Conservation (phyloP, 2,888 invertebrate species). For the Mythimna vitellina region DNA sequence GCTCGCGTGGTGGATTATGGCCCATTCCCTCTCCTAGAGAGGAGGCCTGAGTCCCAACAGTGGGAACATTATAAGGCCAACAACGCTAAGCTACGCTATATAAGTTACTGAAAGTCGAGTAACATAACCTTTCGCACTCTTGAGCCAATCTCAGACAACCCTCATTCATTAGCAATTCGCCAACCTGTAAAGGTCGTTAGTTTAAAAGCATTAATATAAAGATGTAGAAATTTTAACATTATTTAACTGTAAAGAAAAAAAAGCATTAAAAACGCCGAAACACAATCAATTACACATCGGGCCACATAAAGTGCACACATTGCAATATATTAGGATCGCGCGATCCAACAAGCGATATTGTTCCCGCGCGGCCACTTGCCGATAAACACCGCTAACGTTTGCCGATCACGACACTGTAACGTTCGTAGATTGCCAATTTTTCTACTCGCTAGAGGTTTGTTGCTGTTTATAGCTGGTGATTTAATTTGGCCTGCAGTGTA, state of each 20-base stretch:
- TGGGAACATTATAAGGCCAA: no score
- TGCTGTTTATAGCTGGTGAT: slow-evolving; percentile 49
- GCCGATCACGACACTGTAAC: slow-evolving; percentile 68
- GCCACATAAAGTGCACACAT: slow-evolving; percentile 68
- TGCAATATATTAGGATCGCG: slow-evolving; percentile 66
- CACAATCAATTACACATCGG: slow-evolving; percentile 72
- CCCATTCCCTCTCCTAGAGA: no score
- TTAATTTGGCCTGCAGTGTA: slow-evolving; percentile 44
- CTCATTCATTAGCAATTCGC: no score
- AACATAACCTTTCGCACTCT: no score
- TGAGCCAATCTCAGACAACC: no score
- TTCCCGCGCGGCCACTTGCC: slow-evolving; percentile 81
- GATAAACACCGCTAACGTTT: slow-evolving; percentile 71
- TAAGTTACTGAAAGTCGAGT: no score
- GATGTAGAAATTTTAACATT: no score
- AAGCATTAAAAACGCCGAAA: slow-evolving; percentile 32
- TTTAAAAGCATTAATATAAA: no score
- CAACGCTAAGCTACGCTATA: no score
- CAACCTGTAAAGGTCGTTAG: no score
- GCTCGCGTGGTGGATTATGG: no score
- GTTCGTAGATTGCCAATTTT: slow-evolving; percentile 68
- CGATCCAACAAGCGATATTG: slow-evolving; percentile 74
- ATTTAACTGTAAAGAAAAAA: not conserved
- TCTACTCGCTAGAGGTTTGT: slow-evolving; percentile 59
- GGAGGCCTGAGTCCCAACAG: no score